Conservation (phyloP, 2,888 invertebrate genomes). For the Plebejus anna region DNA sequence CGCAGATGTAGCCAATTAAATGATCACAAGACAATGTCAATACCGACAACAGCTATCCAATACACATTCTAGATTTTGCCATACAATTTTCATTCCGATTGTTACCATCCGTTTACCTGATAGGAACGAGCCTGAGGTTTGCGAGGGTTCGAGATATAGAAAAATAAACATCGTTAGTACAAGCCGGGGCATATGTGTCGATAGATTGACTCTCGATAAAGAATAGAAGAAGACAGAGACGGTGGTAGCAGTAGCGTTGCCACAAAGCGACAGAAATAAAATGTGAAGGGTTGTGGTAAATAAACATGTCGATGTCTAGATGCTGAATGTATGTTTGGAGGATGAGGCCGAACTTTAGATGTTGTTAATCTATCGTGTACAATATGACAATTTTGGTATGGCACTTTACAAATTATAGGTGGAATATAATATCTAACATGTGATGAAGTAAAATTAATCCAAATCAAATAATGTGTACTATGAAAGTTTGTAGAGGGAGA, state of each 20-base stretch:
- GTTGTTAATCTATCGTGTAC: background rate
- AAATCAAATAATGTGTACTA: background rate
- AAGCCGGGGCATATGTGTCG: conserved; percentile 47
- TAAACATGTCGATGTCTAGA: conserved; percentile 44
- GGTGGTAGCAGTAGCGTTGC: conserved; percentile 72
- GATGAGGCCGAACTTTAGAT: background rate
- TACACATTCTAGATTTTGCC: conserved; percentile 70
- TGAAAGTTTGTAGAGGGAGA: background rate
- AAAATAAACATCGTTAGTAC: conserved; percentile 79
- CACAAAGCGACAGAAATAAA: conserved; percentile 73
- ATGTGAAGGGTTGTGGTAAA: conserved; percentile 49
- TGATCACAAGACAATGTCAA: conserved; percentile 54
- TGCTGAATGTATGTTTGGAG: background rate
- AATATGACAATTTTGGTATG: background rate
- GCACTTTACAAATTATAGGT: background rate
- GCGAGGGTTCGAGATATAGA: conserved; percentile 83
- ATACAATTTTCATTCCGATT: conserved; percentile 76
- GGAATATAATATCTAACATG: background rate
- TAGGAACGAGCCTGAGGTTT: conserved; percentile 90
- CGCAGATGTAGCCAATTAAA: conserved; percentile 44
- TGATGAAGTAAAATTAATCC: background rate
- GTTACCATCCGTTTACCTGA: conserved; percentile 87
- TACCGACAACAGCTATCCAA: conserved; percentile 68
- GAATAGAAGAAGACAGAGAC: conserved; percentile 44
- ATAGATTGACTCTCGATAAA: conserved; percentile 35